Percentiles rank a stretch among this genome's conserved stretches.
Conservation (phyloP, 2,797 vertebrate genomes). For the Labeo calbasu region DNA sequence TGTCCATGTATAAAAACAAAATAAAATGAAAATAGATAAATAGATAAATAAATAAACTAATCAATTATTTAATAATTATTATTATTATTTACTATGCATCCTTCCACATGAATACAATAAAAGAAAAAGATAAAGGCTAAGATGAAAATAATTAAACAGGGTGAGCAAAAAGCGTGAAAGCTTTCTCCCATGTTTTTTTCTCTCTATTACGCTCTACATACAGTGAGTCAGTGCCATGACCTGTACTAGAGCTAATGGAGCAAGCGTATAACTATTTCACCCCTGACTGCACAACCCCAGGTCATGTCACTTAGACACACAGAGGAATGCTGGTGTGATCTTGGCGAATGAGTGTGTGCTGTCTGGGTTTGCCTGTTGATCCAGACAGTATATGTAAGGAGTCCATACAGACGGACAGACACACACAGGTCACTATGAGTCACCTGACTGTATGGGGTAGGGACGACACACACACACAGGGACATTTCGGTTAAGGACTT, state of each 20-base stretch:
- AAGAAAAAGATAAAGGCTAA: background rate
- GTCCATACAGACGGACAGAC: slow-evolving; percentile 38
- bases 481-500: slow-evolving; percentile 30
- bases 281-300: slow-evolving; percentile 60
- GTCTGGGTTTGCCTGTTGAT: slow-evolving; percentile 64
- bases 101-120: background rate
- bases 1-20: too few species aligned
- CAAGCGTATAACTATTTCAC: slow-evolving; percentile 26
- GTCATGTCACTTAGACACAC: slow-evolving; percentile 62
- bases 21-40: too few species aligned
- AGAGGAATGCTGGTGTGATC: slow-evolving; percentile 68
- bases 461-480: slow-evolving; percentile 19
- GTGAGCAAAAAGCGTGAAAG: background rate
- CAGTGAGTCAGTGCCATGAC: slow-evolving; percentile 40
- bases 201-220: slow-evolving; percentile 1
- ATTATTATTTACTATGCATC: too few species aligned
- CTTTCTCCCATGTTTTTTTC: background rate
- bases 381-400: slow-evolving; percentile 17
- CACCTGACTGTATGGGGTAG: slow-evolving; percentile 23
- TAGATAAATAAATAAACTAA: too few species aligned
- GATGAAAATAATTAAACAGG: background rate
- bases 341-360: slow-evolving; percentile 59
- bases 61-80: too few species aligned
- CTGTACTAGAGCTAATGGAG: slow-evolving; percentile 31
- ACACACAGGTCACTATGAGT: slow-evolving; percentile 38